Base-by-base conservation (phyloP, 2,797 vertebrate species). In the Acestrorhynchus altus region DNA sequence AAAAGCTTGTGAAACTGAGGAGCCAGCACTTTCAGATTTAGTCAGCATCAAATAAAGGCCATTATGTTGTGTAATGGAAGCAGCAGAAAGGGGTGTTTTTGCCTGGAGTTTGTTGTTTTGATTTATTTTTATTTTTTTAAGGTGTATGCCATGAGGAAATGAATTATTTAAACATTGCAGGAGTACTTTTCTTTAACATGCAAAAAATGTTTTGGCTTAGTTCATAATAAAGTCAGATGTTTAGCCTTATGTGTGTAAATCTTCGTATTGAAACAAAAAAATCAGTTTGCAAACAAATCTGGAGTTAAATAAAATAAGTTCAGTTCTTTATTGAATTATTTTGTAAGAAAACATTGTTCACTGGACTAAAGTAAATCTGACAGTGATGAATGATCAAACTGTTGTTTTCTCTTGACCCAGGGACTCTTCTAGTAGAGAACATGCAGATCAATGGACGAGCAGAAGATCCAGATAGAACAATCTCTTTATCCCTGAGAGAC, bases 371-470 rank as follows among this genome's bases (percentile, higher is more conserved):
- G 6, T 49, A 24, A 67, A 47, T 31, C 7, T 67, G 42, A 8
- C 39, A 6, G n/a, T 15, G 28, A 8, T 22, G 47, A 28, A 68
- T 66, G 18, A 66, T 57, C 8, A 65, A 65, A 31, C 20, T 39
- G 35, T 67, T 61, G 10, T 61, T 64, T 82, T 10, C 65, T 85
- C 83, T 83, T 39, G 69, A 85, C 74, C n/a, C 89, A 96, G 95
- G 95, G 83, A 96, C 95, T 4, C 91, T 96, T 81, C 84, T 96
- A 81, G 94, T 96, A 85, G 95, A 96, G 86, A 95, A 92, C 65
- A 95, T 96, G 95, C 90, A 95, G 86, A 96, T 96, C 74, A 96
- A 95, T 82, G 95, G 95, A 8, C 92, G 92, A 13, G 93, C 94
- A 0, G 90, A 92, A 80, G 95, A 93, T 64, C 91, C 91, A 4